A percentile compares a stretch with the other conserved stretches of the same genome.
Evolutionary conservation across 2,797 vertebrate genomes (phyloP).

Genomic region (Platalea minor): DNA sequence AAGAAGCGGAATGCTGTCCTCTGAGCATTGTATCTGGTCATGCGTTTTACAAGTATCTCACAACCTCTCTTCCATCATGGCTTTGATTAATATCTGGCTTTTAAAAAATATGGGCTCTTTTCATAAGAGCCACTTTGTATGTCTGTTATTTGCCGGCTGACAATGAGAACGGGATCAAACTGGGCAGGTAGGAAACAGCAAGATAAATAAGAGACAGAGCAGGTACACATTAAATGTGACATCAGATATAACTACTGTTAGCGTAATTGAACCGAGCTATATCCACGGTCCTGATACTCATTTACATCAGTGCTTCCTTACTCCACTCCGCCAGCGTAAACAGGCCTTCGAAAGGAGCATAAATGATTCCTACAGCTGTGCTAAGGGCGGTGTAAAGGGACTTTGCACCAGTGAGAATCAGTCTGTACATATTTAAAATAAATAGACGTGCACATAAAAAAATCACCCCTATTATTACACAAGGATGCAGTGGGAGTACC

Average conservation of each 20-base stretch:
- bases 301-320: not conserved
- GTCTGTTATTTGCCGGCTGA: constrained; percentile 11
- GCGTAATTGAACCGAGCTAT: not conserved
- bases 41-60: not conserved
- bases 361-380: not conserved
- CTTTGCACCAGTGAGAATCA: not conserved
- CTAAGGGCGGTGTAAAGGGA: not conserved
- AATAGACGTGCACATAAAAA: constrained; percentile 50
- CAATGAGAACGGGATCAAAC: not conserved
- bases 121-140: not conserved
- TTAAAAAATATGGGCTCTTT: not conserved
- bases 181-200: not conserved
- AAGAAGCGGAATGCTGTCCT: not conserved
- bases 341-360: not conserved
- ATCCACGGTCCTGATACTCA: fast-evolving
- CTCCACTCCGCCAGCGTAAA: not conserved
- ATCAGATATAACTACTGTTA: not conserved
- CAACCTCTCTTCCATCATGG: not conserved
- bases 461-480: constrained; percentile 44
- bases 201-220: not conserved
- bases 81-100: constrained; percentile 54
- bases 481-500: constrained; percentile 12
- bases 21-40: not conserved
- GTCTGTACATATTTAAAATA: constrained; percentile 30
- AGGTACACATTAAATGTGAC: not conserved